Evolutionary conservation across 2,113 vertebrate genomes (phyloP).

Genomic region (Pseudorasbora parva): DNA sequence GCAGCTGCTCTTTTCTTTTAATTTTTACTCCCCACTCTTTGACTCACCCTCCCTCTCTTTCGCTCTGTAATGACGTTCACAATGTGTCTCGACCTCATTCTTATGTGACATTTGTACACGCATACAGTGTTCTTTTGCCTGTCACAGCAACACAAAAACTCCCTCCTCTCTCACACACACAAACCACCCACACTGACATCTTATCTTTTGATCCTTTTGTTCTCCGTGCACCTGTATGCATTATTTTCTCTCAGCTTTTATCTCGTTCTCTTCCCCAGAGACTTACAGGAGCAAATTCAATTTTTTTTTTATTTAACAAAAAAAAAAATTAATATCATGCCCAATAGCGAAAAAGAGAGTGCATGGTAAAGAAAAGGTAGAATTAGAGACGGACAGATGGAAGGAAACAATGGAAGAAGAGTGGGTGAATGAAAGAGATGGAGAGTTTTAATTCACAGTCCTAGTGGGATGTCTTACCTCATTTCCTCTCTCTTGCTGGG

Average conservation of each 20-base stretch:
- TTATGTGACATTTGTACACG: constrained; percentile 22
- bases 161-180: constrained; percentile 21
- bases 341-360: constrained; percentile 23
- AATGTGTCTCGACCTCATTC: constrained; percentile 30
- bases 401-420: constrained; percentile 14
- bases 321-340: neutral
- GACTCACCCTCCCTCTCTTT: constrained; percentile 2
- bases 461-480: constrained; percentile 64
- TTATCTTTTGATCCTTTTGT: constrained; percentile 39
- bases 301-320: neutral
- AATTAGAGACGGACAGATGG: constrained; percentile 15
- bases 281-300: constrained; percentile 27
- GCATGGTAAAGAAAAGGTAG: constrained; percentile 6
- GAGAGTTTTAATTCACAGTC: constrained; percentile 52
- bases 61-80: neutral
- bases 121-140: constrained; percentile 28
- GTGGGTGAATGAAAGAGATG: constrained; percentile 8
- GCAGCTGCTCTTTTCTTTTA: neutral
- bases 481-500: constrained; percentile 64
- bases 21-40: neutral
- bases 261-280: constrained; percentile 36
- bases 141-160: constrained; percentile 27
- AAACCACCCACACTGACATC: constrained; percentile 14
- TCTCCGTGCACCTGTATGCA: neutral
- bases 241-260: constrained; percentile 1